Base-by-base conservation (phyloP, 2,888 invertebrate species). In the Drosophila helvetica region DNA sequence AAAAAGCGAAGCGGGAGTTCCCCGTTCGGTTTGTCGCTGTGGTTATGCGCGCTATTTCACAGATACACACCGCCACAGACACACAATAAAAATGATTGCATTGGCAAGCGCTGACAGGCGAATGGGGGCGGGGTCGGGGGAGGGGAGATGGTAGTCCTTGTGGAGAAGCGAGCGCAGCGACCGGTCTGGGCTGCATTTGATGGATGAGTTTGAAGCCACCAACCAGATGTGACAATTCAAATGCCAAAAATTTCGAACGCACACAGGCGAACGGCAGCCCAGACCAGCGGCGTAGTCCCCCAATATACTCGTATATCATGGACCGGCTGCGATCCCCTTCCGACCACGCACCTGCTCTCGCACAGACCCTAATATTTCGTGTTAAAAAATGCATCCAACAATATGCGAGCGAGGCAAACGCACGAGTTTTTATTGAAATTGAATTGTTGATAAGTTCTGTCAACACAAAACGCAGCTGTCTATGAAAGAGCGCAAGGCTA, bases 201-300 rank as follows among this genome's bases (percentile, higher is more conserved):
- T 86, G 85, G 88, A 86, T 86, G 85, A 89, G 78, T 83, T 89
- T 66, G 75, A 72, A 79, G 88, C 71, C 73, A 85, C 88, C 80
- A 79, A 88, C 86, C 85, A 86, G 83, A 89, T 86, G 89, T 79
- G 83, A 78, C 88, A 87, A 89, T 85, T 88, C 89, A 88, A 88
- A 84, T 84, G 58, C 89, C 89, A 80, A 88, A 51, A 84, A 76
- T 63, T 84, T 76, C 68, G 61, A 62, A 63, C 52, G 51, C 70
- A 45, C 66, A 61, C 56, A 71, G 50, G 7, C 12, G 5, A 33
- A 54, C 62, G 25, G 7, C 51, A 47, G 8, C 38, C 42, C 12
- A 12, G 5, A 48, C 48, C 57, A 66, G 42, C 25, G 65, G 69
- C 70, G 65, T 45, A 68, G 69, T 69, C 2, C 38, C 15, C 15